Evolutionary conservation across 2,113 vertebrate species (phyloP).

Genomic region (Nesoenas mayeri): DNA sequence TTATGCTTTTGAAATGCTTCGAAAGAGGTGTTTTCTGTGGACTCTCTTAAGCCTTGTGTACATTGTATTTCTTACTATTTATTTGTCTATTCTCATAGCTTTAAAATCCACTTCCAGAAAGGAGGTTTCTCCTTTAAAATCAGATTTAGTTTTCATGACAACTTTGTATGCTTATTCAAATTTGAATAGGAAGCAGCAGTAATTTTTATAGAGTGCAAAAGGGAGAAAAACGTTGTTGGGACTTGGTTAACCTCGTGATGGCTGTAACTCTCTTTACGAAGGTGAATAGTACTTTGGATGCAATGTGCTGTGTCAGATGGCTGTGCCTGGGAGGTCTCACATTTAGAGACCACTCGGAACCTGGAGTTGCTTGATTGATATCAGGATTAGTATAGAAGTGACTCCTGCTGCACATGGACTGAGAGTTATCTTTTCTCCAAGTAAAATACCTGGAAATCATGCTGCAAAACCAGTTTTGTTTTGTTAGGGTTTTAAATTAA

Average conservation of each 20-base stretch:
- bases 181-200: not conserved
- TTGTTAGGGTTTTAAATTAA: not conserved
- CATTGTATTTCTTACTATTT: not conserved
- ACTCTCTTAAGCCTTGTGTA: not conserved
- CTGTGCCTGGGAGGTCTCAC: constrained; percentile 41
- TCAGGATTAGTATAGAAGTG: constrained; percentile 27
- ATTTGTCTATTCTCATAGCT: not conserved
- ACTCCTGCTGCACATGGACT: not conserved
- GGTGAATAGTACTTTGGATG: constrained; percentile 35
- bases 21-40: not conserved
- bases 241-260: not conserved
- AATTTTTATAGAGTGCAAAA: not conserved
- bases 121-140: not conserved
- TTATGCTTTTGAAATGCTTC: not conserved
- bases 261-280: not conserved
- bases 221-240: not conserved
- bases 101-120: not conserved
- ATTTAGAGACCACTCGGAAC: constrained; percentile 39
- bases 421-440: not conserved
- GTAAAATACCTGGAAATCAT: not conserved
- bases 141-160: not conserved
- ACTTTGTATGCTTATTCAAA: not conserved
- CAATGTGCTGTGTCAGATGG: constrained; percentile 65
- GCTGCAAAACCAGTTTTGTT: not conserved
- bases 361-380: constrained; percentile 28